phyloP scores from a whole-genome alignment of 1,140 invertebrate species.

The Mamestra configurata region DNA sequence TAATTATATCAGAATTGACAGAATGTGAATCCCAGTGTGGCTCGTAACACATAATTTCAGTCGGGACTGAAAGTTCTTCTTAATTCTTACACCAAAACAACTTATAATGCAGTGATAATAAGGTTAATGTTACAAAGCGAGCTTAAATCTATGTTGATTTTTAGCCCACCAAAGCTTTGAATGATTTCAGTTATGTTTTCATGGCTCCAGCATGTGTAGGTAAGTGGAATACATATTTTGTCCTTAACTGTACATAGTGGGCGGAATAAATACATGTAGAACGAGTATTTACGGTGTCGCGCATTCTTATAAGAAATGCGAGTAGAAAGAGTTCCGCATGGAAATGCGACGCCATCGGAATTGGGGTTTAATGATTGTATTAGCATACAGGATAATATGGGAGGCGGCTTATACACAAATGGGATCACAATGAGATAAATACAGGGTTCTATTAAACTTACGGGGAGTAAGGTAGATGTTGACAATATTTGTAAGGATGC shows the following conservation, averaged over 20 bases:
- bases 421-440: not conserved
- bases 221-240: not conserved
- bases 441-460: not conserved
- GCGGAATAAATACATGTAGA: conserved; percentile 14
- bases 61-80: too few relatives aligned
- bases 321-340: conserved; percentile 7
- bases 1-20: too few relatives aligned
- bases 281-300: not conserved
- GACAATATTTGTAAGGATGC: too few relatives aligned
- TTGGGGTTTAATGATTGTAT: conserved; percentile 23
- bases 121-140: too few relatives aligned
- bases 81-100: too few relatives aligned
- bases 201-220: too few relatives aligned
- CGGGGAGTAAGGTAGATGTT: not conserved
- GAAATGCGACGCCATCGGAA: not conserved
- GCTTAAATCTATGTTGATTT: too few relatives aligned
- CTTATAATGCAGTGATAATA: too few relatives aligned
- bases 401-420: not conserved
- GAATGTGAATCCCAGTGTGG: too few relatives aligned
- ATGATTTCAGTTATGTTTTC: too few relatives aligned
- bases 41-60: too few relatives aligned
- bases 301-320: not conserved
- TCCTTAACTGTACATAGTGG: not conserved
- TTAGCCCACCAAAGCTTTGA: too few relatives aligned
- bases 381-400: conserved; percentile 2